These are phyloP conservation scores for Azorinus chamasolen DNA, from an alignment of 2,888 invertebrate species.

Conservation along the genomic window DNA sequence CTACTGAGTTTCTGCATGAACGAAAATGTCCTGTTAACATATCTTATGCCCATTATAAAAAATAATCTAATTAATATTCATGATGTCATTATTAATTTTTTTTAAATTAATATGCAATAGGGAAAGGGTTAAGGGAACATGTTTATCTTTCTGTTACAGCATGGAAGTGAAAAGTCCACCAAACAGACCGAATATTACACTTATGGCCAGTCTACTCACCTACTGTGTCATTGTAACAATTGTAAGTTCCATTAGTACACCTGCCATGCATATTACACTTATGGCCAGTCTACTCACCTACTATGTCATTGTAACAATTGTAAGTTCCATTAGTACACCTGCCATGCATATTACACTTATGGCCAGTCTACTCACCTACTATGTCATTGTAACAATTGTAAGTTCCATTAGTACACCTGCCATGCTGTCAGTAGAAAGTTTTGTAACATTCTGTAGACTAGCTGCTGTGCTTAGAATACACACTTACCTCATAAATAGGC, in stretches of 20 bases:
- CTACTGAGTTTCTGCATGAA: too few species aligned
- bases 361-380: conserved; percentile 65
- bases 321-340: conserved; percentile 70
- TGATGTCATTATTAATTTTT: too few species aligned
- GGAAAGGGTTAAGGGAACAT: too few species aligned
- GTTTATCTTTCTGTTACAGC: conserved; percentile 55
- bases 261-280: conserved; percentile 61
- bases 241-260: conserved; percentile 72
- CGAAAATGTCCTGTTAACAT: too few species aligned
- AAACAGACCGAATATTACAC: conserved; percentile 51
- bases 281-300: conserved; percentile 65
- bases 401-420: too few species aligned
- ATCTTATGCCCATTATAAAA: too few species aligned
- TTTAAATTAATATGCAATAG: too few species aligned
- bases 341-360: conserved; percentile 64
- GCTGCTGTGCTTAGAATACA: too few species aligned
- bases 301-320: conserved; percentile 74
- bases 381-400: conserved; percentile 74
- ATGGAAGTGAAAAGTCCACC: conserved; percentile 67
- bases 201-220: conserved; percentile 62
- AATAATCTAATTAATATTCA: too few species aligned
- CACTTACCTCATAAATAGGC: too few species aligned
- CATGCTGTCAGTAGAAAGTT: too few species aligned
- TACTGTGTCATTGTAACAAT: conserved; percentile 75
- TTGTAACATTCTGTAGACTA: too few species aligned